phyloP scores from a whole-genome alignment of 2,888 invertebrate species.

The Brenthis ino region DNA sequence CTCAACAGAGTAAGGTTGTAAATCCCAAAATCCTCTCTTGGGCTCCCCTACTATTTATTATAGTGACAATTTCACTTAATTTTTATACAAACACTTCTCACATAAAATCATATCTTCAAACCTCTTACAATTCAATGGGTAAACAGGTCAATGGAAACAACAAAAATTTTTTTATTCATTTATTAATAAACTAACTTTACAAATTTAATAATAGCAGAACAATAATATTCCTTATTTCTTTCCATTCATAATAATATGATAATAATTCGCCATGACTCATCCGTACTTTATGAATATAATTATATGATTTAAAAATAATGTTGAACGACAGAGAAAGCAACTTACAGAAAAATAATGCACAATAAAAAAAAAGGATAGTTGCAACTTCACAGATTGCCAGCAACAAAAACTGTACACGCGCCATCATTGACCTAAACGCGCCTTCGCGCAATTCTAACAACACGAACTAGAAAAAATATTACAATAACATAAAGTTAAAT shows the following conservation, averaged over 20 bases:
- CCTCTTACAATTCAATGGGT: not conserved
- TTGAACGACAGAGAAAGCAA: conserved; percentile 82
- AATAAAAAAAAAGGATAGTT: conserved; percentile 68
- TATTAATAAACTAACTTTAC: conserved; percentile 83
- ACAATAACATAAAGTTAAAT: conserved; percentile 75
- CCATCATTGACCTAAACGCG: conserved; percentile 53
- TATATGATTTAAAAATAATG: conserved; percentile 81
- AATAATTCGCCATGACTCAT: conserved; percentile 77
- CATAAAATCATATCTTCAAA: not conserved
- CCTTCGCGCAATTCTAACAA: conserved; percentile 49
- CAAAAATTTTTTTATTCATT: conserved; percentile 76
- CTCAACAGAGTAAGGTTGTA: too few relatives aligned
- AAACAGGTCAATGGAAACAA: conserved; percentile 54
- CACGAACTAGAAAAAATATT: conserved; percentile 70
- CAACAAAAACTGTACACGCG: conserved; percentile 62
- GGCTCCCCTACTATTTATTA: too few relatives aligned
- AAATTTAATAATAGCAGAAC: conserved; percentile 83
- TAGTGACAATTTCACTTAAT: not conserved
- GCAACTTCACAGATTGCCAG: conserved; percentile 64
- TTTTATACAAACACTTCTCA: not conserved
- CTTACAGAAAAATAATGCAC: conserved; percentile 79
- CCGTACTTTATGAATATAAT: conserved; percentile 80
- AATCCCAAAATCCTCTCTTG: too few relatives aligned
- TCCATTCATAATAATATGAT: conserved; percentile 81
- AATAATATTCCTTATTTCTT: conserved; percentile 83